Conservation (phyloP, 2,797 vertebrate species). For the Antrozous pallidus region DNA sequence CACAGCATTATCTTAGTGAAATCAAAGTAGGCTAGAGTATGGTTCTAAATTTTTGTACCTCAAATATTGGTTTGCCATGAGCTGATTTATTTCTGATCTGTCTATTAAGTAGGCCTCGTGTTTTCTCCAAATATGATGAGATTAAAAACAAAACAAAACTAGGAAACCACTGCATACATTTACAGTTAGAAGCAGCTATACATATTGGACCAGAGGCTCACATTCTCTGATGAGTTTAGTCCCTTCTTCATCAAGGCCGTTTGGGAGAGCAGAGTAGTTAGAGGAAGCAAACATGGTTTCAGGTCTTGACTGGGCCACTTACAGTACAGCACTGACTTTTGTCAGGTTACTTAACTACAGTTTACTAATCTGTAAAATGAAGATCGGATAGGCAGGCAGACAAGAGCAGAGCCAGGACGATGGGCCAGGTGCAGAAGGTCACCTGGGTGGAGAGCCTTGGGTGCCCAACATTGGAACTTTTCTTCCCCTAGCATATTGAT, state of each 20-base stretch:
- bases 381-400: not conserved
- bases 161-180: not conserved
- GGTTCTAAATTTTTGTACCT: not conserved
- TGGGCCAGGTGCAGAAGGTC: too few relatives aligned
- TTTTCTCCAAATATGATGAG: not conserved
- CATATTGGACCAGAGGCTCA: not conserved
- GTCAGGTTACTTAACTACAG: not conserved
- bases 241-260: not conserved
- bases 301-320: not conserved
- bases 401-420: too few relatives aligned
- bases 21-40: not conserved
- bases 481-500: too few relatives aligned
- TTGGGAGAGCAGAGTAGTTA: not conserved
- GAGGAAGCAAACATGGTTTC: not conserved
- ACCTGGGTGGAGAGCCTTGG: too few relatives aligned
- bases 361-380: not conserved
- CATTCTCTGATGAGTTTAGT: not conserved
- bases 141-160: not conserved
- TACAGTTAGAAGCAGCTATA: not conserved
- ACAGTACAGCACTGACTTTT: not conserved
- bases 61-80: not conserved
- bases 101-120: not conserved
- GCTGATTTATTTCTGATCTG: not conserved
- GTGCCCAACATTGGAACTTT: too few relatives aligned
- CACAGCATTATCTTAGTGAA: not conserved